Base-by-base conservation (phyloP, 2,113 vertebrate genomes). In the Hippotragus niger region DNA sequence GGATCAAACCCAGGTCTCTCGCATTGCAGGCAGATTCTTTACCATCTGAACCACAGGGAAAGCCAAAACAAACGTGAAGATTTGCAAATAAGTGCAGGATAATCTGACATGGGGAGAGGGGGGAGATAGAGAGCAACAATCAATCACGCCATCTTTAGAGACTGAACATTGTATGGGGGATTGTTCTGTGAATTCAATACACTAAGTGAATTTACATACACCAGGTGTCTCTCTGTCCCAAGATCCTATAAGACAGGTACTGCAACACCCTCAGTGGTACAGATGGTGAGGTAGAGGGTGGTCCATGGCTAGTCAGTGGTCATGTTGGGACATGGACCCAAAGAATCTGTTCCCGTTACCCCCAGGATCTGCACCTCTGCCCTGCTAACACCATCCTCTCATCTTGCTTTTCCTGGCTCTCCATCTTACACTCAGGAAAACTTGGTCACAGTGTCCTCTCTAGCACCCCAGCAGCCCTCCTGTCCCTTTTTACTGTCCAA, bases 271-370 rank as follows among this genome's bases (percentile, higher is more conserved):
- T 1, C 58, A 7, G 6, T 23, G 55, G 50, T 7, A 25, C 14
- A 64, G 45, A 52, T n/a, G 40, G 55, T 29, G 25, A n/a, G 12
- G 36, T 29, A 12, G 31, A 82, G 53, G 84, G 23, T 19, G 17
- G 55, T 15, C 4, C 7, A 1, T 5, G 58, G 52, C n/a, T 36
- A 29, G 31, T n/a, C 50, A 17, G 11, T 8, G n/a, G 25, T 57
- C 31, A 36, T 31, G 13, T 47, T 67, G 15, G 31, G 43, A 45
- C 33, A 2, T 12, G 45, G 1, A 3, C 27, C 11, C 50, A 13
- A 9, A 0, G 45, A 3, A 40, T 40, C 43, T 60, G 10, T 31
- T 11, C 57, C 9, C 0, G 0, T 71, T 27, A 16, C 36, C 53
- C 47, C 36, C 36, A 52, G 11, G n/a, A 19, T 21, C 81, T 31